Evolutionary conservation across 1,140 invertebrate genomes (phyloP), one percentile per base, ranked within the genome.

Genomic region (Atta colombica): DNA sequence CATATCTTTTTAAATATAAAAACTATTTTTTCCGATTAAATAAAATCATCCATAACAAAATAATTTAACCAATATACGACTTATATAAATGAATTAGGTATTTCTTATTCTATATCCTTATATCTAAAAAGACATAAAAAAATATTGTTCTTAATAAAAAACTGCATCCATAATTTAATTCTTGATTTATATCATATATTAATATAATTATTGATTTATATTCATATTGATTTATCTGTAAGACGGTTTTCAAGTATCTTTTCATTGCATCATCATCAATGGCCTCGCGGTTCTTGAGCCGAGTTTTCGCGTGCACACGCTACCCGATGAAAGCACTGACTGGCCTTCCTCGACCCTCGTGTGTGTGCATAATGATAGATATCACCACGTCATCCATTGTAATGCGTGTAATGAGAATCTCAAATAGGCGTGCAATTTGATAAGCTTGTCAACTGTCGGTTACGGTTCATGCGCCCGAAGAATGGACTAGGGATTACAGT

Each of bases 391-490:
- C 88, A 78, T 90, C 86, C 88, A 93, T 93, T 93, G 91, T 92
- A 91, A 92, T 87, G 91, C 89, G 90, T 90, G 92, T 93, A 93
- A 93, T 92, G 92, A 93, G 92, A 92, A 90, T 93, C 87, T 90
- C 92, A 93, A 92, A 93, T 92, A 91, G 89, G 85, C 87, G 71
- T 91, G 91, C 92, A 91, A 93, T 93, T 93, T 93, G 92, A 93
- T 93, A 93, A 91, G 92, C 91, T 92, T 92, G 92, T 93, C 92
- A 92, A 93, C 89, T 80, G 61, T 58, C 91, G 90, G 66, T 93
- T 91, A 93, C 91, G 92, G 92, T 91, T 91, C 86, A 88, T 92
- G 90, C 91, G 82, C 78, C 55, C 51, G 85, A 68, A 92, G 89
- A 92, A 93, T 92, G 85, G 88, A 89, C 82, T 88, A 91, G 88